Evolutionary conservation across 2,797 vertebrate species (phyloP), one percentile per base, ranked within the genome.

Genomic region (Myotis pilosus): DNA sequence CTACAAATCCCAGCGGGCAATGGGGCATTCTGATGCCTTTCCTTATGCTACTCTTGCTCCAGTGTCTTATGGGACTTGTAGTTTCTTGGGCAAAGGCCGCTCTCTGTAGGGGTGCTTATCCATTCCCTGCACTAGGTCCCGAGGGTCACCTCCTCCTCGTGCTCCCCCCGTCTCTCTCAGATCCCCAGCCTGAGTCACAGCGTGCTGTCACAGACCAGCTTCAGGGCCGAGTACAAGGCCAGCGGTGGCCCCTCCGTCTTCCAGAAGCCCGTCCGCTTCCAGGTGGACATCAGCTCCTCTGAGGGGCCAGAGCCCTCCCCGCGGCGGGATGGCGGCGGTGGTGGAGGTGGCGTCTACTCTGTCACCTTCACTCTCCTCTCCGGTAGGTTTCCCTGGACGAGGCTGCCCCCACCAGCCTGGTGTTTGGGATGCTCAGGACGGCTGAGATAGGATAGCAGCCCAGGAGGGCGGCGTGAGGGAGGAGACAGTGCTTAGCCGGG

Each of bases 281-380:
- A 99, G 97, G 99, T 99, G 98, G 99, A 99, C 98, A 99, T 99
- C 96, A 98, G 99, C 94, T 99, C 99, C 97, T 99, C 99, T 22
- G 99, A 99, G 97, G 98, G 98, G 97, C 98, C 98, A 8, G 98
- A 98, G 97, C 97, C 97, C 72, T 94, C 95, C 49, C 96, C 97
- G 0, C 82, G 96, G 20, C 86, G 97, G 88, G 97, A 97, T 10
- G 98, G 98, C 96, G 96, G 98, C 96, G 98, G 98, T 83, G 98
- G 99, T 92, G 98, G 99, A 7, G 99, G 99, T 6, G 99, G 99
- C 96, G 99, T 99, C 98, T 99, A 99, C 98, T 99, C 99, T 1
- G 99, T 99, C 98, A 99, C 99, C 15, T 99, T 99, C 96, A 99
- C 99, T 25, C 99, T 99, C 97, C 99, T 99, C 98, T 99, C 99